Base-by-base conservation (phyloP, 1,140 invertebrate genomes). In the Callitettix versicolor region DNA sequence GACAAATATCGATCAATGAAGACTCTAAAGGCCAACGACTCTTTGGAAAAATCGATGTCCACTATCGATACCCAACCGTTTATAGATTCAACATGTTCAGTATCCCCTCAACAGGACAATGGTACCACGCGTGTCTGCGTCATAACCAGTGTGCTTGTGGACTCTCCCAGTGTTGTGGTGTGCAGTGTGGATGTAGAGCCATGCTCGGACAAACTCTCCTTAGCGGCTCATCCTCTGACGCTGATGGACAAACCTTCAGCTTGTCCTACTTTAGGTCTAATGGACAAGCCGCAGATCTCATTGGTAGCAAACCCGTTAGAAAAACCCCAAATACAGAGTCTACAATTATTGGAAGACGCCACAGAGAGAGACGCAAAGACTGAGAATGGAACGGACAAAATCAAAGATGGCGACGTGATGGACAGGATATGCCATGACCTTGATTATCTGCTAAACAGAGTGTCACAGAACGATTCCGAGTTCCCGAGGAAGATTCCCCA, bases 381-480 rank as follows among this genome's bases (percentile, higher is more conserved):
- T 30, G n/a, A n/a, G n/a, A n/a, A n/a, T n/a, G n/a, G n/a, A n/a
- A n/a, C n/a, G n/a, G 26, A 30, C 9, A 9, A 30, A 9, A 30
- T 30, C 3, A 33, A 62, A 15, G 51, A 73, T 14, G 71, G 74
- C 48, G 78, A 79, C 48, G 81, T 85, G 72, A 68, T 86, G 2
- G 79, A 84, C 67, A 76, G 82, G 59, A 86, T 86, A 62, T 82
- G 80, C 1, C 78, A 82, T 62, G 83, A 86, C 68, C 71, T 86
- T 40, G 82, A 86, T 67, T 86, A 85, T 70, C 67, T 86, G 54
- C 68, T 86, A 20, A 34, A 34, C 15, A 34, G 48, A 4, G 5
- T 49, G 11, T 26, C 46, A 6, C 46, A 49, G 30, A 26, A 49
- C 12, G 15, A 30, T 2, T 30, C 22, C 9, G 46, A 15, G 30